Conservation (phyloP, 2,113 vertebrate species). For the Ivindomyrus marchei region DNA sequence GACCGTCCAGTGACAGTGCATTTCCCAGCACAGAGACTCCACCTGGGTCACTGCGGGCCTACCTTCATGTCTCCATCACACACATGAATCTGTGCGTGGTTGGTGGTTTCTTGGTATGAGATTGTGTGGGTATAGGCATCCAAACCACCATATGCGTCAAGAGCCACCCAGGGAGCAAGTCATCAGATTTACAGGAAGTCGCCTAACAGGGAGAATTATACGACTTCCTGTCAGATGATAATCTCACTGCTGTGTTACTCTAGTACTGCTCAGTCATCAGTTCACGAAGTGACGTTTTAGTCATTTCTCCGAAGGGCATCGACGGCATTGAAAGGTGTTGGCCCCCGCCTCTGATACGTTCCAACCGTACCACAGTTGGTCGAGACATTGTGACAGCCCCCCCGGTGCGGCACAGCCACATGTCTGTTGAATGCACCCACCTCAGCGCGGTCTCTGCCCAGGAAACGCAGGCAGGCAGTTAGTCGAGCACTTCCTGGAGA, state of each 20-base stretch:
- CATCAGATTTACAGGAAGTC: not conserved
- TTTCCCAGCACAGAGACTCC: not conserved
- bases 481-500: not conserved
- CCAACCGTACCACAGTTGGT: not conserved
- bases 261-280: not conserved
- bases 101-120: not conserved
- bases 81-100: not conserved
- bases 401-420: not conserved
- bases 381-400: not conserved
- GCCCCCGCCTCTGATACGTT: not conserved
- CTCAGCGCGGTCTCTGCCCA: not conserved
- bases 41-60: not conserved
- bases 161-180: not conserved
- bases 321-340: not conserved
- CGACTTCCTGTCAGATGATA: not conserved
- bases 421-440: not conserved
- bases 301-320: not conserved
- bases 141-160: not conserved
- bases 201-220: not conserved
- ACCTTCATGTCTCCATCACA: not conserved
- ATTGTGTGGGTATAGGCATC: not conserved
- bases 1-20: not conserved
- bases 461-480: not conserved
- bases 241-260: not conserved
- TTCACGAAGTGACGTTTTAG: not conserved